Conservation (phyloP, 2,113 vertebrate species). For the Chaetodon auriga region DNA sequence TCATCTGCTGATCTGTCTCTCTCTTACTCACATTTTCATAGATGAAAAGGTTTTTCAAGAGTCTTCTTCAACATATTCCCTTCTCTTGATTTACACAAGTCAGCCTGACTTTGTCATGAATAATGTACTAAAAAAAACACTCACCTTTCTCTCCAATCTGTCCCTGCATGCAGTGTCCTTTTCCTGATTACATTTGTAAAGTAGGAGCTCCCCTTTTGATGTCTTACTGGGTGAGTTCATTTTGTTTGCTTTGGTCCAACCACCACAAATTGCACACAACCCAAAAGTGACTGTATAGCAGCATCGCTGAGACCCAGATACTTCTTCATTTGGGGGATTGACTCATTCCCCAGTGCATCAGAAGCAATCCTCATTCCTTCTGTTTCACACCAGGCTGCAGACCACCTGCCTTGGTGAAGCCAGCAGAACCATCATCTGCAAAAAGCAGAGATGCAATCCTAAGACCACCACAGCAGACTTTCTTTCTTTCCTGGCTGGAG, state of each 20-base stretch:
- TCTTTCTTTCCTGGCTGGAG: too few relatives aligned
- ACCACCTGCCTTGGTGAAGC: too few relatives aligned
- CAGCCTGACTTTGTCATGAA: background rate
- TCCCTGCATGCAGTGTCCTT: background rate
- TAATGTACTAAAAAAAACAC: background rate
- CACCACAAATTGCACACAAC: background rate
- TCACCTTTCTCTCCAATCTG: background rate
- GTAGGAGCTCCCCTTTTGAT: background rate
- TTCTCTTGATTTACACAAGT: background rate
- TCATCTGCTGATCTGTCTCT: conserved; percentile 11
- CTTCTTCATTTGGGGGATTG: background rate
- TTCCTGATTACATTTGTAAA: background rate
- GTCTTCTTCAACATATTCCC: background rate
- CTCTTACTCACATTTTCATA: background rate
- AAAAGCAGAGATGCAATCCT: background rate
- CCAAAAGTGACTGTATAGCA: background rate
- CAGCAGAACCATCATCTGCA: background rate
- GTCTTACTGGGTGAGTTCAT: background rate
- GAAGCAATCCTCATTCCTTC: background rate
- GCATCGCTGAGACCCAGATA: background rate
- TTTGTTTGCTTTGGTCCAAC: background rate
- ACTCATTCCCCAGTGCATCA: background rate
- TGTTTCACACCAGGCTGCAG: too few relatives aligned
- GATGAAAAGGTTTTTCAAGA: background rate
- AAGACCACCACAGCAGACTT: background rate